These are phyloP conservation scores for Clamator glandarius DNA, from an alignment of 2,797 vertebrate genomes.

Conservation along the genomic window DNA sequence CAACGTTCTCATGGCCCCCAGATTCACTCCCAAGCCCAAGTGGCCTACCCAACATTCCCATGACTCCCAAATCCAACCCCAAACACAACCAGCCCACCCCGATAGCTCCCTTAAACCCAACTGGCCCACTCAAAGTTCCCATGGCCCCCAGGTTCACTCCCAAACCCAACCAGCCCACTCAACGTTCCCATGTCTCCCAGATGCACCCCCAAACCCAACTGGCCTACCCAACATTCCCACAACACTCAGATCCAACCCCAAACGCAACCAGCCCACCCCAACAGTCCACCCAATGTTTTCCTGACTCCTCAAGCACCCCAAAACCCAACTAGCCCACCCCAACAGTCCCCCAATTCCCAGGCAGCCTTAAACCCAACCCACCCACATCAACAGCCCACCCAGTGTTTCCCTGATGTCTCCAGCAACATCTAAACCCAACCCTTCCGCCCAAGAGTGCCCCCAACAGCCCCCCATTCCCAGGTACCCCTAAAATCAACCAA, in stretches of 20 bases:
- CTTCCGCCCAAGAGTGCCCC: not conserved
- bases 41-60: not conserved
- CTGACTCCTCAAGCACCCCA: too few relatives aligned
- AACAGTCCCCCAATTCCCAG: not conserved
- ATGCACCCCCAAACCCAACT: not conserved
- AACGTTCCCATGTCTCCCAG: too few relatives aligned
- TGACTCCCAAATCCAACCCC: too few relatives aligned
- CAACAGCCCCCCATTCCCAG: not conserved
- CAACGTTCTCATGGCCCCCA: not conserved
- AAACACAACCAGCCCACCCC: not conserved
- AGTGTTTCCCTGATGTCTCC: not conserved
- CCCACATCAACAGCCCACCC: not conserved
- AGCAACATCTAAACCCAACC: not conserved
- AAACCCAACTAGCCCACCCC: too few relatives aligned
- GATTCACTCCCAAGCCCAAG: not conserved
- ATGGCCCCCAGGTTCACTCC: not conserved
- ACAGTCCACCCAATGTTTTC: not conserved
- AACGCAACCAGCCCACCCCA: too few relatives aligned
- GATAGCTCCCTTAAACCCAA: not conserved
- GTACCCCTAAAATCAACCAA: not conserved
- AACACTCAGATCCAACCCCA: too few relatives aligned
- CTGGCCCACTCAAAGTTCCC: not conserved
- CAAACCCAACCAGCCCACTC: not conserved
- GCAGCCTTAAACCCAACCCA: not conserved
- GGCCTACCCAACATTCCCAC: not conserved